phyloP scores from a whole-genome alignment of 2,113 vertebrate species.

The Datnioides undecimradiatus region DNA sequence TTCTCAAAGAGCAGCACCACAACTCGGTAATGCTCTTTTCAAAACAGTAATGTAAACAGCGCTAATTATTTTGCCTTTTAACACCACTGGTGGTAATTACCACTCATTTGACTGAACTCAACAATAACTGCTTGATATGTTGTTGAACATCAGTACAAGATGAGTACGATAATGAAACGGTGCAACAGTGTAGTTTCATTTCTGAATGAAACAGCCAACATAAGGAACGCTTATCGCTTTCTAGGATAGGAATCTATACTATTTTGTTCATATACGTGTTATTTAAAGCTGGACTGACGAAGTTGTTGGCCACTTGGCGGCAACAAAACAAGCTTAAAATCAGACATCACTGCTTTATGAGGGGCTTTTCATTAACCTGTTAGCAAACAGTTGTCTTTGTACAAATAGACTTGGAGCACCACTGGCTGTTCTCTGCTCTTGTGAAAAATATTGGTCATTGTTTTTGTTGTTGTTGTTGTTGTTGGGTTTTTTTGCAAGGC shows the following conservation, averaged over 20 bases:
- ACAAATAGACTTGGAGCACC: too few species aligned
- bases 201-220: background rate
- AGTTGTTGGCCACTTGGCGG: background rate
- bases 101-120: background rate
- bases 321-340: too few species aligned
- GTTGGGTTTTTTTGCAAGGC: background rate
- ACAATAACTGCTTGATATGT: background rate
- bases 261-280: too few species aligned
- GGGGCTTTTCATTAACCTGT: too few species aligned
- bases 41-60: conserved; percentile 1
- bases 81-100: background rate
- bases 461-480: too few species aligned
- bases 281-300: too few species aligned
- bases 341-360: too few species aligned
- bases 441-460: background rate
- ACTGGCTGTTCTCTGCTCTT: too few species aligned
- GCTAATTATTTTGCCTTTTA: conserved; percentile 1
- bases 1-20: background rate
- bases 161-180: background rate
- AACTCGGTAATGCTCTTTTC: background rate
- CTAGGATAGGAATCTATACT: background rate
- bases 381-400: too few species aligned
- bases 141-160: background rate
- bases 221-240: background rate
- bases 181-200: background rate